Evolutionary conservation across 2,888 invertebrate genomes (phyloP).

Genomic region (Dorcus hopei): DNA sequence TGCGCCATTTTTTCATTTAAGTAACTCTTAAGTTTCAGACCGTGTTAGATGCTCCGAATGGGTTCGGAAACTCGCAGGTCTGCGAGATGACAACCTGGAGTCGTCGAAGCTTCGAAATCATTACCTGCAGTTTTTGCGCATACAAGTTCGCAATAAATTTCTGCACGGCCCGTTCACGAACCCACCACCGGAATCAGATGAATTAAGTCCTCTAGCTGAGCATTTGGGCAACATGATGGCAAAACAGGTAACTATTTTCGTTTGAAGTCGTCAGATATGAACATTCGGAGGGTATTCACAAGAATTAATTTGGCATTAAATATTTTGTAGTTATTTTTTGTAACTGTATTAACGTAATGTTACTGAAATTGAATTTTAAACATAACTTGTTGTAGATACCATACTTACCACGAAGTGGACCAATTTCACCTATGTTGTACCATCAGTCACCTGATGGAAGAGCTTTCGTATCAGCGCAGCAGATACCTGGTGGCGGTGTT

Average conservation of each 20-base stretch:
- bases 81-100: slow-evolving; percentile 50
- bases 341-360: too few relatives aligned
- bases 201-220: slow-evolving; percentile 50
- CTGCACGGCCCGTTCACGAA: slow-evolving; percentile 52
- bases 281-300: too few relatives aligned
- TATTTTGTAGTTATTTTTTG: too few relatives aligned
- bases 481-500: slow-evolving; percentile 54
- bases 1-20: background rate
- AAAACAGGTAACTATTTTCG: slow-evolving; percentile 31
- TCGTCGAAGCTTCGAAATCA: slow-evolving; percentile 51
- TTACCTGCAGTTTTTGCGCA: slow-evolving; percentile 53
- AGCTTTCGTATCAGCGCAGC: slow-evolving; percentile 53
- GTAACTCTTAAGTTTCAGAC: slow-evolving; percentile 39
- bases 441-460: slow-evolving; percentile 55
- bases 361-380: too few relatives aligned
- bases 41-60: slow-evolving; percentile 55
- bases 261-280: too few relatives aligned
- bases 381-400: slow-evolving; percentile 39
- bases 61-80: slow-evolving; percentile 49
- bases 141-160: slow-evolving; percentile 50
- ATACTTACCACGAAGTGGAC: slow-evolving; percentile 53
- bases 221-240: slow-evolving; percentile 48
- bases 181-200: slow-evolving; percentile 46
- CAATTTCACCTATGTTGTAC: slow-evolving; percentile 52
- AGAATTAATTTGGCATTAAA: too few relatives aligned